Base-by-base conservation (phyloP, 2,797 vertebrate genomes). In the Gambelia wislizenii region DNA sequence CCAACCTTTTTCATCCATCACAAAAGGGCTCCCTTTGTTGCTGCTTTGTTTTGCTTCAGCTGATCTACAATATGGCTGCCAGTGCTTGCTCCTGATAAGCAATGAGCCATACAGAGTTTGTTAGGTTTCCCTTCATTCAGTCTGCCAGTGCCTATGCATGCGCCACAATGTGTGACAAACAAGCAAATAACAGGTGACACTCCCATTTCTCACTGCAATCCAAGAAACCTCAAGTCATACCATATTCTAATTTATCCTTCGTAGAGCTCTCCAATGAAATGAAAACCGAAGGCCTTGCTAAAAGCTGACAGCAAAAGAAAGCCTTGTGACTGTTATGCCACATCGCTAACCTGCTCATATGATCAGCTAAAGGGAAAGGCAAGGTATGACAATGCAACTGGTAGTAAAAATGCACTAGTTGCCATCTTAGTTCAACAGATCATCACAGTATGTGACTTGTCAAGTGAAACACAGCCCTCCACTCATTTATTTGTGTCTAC, bases 1-100 rank as follows among this genome's bases (percentile, higher is more conserved):
- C 94, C 96, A 97, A 94, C 95, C 96, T 95, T 96, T 97, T 97
- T 97, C 96, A 97, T 96, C 96, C 95, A 94, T 92, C 95, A 97
- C 96, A 97, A 97, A 86, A 97, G 95, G 92, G 90, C 93, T 96
- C 94, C 94, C 93, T 96, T 96, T 95, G 96, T 95, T 95, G 96
- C 92, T 96, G 96, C 96, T 97, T 97, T 97, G 96, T 97, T 97
- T 97, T 96, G 89, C 94, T 93, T 95, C 96, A 94, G 94, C 94
- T 96, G 94, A 96, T 96, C 95, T 97, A 94, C 96, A 97, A 96
- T 96, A 96, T 96, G 96, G 96, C 95, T 97, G 96, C 95, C 95
- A 95, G 96, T 97, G 97, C 94, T 76, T 54, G 83, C 87, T 94
- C 94, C 96, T 96, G 97, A 97, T 97, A 97, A 97, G 97, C 97